Evolutionary conservation across 2,888 invertebrate species (phyloP).

Genomic region (Latrodectus elegans): DNA sequence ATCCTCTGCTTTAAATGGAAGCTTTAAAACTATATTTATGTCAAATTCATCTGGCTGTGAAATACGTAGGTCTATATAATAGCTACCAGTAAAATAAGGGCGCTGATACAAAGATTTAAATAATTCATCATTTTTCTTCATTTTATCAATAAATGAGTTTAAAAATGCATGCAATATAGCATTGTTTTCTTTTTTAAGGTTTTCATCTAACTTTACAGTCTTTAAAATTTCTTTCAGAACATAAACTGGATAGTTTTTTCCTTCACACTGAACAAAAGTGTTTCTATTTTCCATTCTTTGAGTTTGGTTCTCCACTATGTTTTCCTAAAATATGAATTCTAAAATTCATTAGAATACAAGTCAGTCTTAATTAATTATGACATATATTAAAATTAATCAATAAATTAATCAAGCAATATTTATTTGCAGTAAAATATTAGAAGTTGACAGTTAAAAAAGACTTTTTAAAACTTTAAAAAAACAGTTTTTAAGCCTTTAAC

Average conservation of each 20-base stretch:
- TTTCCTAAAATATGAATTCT: too few relatives aligned
- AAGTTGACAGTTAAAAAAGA: too few relatives aligned
- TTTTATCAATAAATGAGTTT: conserved; percentile 50
- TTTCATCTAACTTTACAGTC: conserved; percentile 38
- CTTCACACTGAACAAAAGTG: too few relatives aligned
- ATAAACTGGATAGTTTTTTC: conserved; percentile 77
- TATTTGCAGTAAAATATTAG: too few relatives aligned
- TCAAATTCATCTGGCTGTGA: conserved; percentile 70
- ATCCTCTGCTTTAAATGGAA: conserved; percentile 66
- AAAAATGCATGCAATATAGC: conserved; percentile 54
- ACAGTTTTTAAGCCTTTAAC: too few relatives aligned
- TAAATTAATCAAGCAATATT: too few relatives aligned
- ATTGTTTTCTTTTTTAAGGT: conserved; percentile 50
- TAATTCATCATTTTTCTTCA: conserved; percentile 63
- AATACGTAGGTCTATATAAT: conserved; percentile 68
- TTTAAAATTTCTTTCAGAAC: conserved; percentile 78
- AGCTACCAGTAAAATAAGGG: conserved; percentile 68
- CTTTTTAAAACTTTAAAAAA: too few relatives aligned
- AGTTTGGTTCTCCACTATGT: too few relatives aligned
- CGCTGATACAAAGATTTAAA: conserved; percentile 64
- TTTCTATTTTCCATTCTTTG: too few relatives aligned
- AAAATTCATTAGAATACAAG: too few relatives aligned
- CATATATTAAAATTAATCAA: too few relatives aligned
- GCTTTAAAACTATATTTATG: conserved; percentile 68
- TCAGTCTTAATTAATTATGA: too few relatives aligned